Percentiles rank a stretch among this genome's conserved stretches.
phyloP scores from a whole-genome alignment of 2,113 vertebrate genomes.

The Cochlearius cochlearius region DNA sequence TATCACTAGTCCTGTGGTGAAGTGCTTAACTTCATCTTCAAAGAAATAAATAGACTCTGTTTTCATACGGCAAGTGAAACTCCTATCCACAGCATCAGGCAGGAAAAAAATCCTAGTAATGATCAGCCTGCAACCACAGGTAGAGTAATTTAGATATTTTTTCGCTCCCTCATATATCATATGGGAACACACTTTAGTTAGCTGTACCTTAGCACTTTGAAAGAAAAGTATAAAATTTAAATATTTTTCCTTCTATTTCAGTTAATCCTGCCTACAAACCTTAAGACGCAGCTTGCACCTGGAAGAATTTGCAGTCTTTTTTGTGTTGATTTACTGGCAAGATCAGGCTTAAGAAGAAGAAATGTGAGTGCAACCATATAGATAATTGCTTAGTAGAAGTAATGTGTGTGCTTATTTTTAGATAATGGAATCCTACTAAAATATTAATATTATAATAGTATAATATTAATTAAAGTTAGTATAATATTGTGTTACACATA shows the following conservation, averaged over 20 bases:
- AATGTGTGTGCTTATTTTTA: neutral
- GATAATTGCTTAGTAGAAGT: neutral
- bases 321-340: neutral
- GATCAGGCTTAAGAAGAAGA: neutral
- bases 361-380: neutral
- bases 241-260: neutral
- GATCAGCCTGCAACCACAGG: neutral
- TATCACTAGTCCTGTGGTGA: neutral
- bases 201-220: neutral
- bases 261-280: neutral
- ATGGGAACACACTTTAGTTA: neutral
- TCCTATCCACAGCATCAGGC: neutral
- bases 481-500: neutral
- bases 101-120: neutral
- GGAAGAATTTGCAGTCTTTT: neutral
- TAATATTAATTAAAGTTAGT: neutral
- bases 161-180: neutral
- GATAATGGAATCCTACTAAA: neutral
- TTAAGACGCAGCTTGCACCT: neutral
- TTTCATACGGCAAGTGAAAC: neutral
- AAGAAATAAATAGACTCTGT: neutral
- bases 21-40: neutral
- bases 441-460: neutral
- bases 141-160: neutral
- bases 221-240: neutral